Conservation (phyloP, 1,140 invertebrate genomes). For the Forficula auricularia region DNA sequence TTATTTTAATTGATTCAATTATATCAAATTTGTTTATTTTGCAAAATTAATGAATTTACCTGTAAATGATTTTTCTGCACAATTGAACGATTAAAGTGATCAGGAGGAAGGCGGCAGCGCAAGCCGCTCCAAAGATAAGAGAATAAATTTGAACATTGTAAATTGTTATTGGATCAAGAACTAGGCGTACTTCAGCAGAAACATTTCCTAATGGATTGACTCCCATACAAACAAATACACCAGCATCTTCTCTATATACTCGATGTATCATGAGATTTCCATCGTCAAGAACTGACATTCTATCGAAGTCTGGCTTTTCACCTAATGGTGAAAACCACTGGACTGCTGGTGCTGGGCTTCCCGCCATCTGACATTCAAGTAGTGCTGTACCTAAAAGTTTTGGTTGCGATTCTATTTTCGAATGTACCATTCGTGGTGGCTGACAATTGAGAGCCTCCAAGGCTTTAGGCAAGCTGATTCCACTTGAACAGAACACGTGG, state of each 20-base stretch:
- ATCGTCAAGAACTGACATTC: conserved; percentile 38
- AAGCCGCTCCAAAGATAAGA: conserved; percentile 57
- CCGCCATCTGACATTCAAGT: conserved; percentile 58
- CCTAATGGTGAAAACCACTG: conserved; percentile 70
- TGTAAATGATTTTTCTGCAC: conserved; percentile 46
- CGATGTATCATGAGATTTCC: conserved; percentile 47
- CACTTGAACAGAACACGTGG: neutral
- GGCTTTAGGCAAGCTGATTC: conserved; percentile 36
- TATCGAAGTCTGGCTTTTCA: conserved; percentile 22
- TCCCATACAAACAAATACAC: conserved; percentile 73
- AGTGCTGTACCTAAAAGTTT: conserved; percentile 27
- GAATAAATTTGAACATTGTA: conserved; percentile 67
- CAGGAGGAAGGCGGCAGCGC: conserved; percentile 59
- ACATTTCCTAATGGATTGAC: conserved; percentile 63
- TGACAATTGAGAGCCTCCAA: conserved; percentile 51
- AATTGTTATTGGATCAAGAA: conserved; percentile 64
- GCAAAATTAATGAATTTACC: too few relatives aligned
- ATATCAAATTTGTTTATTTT: too few relatives aligned
- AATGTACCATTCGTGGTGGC: conserved; percentile 35
- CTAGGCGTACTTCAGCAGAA: conserved; percentile 49
- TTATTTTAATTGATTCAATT: too few relatives aligned
- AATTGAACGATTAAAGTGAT: conserved; percentile 61
- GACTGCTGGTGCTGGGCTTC: conserved; percentile 58
- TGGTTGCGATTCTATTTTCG: conserved; percentile 20
- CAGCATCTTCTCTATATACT: conserved; percentile 56